These are phyloP conservation scores for Podarcis siculus DNA, from an alignment of 2,797 vertebrate species.

Conservation along the genomic window DNA sequence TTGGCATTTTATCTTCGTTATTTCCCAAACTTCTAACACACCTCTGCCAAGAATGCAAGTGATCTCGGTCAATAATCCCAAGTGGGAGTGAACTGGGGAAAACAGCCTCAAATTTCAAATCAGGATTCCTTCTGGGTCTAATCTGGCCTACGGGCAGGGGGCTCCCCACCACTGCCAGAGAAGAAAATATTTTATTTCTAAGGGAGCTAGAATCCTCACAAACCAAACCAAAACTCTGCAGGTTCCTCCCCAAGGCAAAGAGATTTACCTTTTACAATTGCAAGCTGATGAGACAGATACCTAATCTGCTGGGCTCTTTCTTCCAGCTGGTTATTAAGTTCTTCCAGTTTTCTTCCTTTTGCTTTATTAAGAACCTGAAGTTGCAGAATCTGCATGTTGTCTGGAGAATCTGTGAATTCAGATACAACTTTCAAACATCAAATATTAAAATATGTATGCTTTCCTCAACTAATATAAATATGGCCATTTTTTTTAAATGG, in stretches of 20 bases:
- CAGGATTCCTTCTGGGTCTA: too few relatives aligned
- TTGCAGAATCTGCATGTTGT: constrained; percentile 88
- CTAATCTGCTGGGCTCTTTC: constrained; percentile 89
- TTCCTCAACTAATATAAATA: background rate
- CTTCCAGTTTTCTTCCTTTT: constrained; percentile 89
- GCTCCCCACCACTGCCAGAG: background rate
- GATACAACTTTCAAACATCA: constrained; percentile 1
- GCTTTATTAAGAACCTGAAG: constrained; percentile 92
- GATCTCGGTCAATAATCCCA: too few relatives aligned
- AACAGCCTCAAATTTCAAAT: too few relatives aligned
- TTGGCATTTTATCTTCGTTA: background rate
- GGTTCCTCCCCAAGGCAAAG: too few relatives aligned
- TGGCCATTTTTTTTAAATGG: too few relatives aligned
- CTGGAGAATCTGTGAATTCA: constrained; percentile 81
- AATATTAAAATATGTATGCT: background rate
- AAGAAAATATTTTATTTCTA: background rate
- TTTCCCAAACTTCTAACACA: background rate
- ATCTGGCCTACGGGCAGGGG: too few relatives aligned
- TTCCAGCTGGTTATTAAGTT: constrained; percentile 88
- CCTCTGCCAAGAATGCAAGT: background rate
- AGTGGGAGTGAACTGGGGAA: too few relatives aligned
- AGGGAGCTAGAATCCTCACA: background rate
- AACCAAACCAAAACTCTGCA: background rate
- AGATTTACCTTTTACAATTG: constrained; percentile 87
- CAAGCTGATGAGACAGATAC: constrained; percentile 92